These are phyloP conservation scores for Timema cristinae DNA, from an alignment of 2,888 invertebrate species.

Conservation along the genomic window DNA sequence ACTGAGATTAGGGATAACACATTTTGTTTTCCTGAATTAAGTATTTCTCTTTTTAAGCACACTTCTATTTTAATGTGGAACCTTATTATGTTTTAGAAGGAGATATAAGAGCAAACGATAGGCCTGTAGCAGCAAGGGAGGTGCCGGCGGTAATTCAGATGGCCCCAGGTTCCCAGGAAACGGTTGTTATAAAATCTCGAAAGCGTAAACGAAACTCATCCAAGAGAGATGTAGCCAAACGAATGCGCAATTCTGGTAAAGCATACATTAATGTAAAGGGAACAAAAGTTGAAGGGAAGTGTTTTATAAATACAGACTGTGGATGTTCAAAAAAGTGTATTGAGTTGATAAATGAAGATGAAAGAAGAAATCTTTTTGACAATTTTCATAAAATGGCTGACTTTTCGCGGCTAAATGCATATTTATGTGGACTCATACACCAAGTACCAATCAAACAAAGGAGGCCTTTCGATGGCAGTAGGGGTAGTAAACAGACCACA, in stretches of 20 bases:
- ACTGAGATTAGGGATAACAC: too few species aligned
- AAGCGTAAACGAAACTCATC: background rate
- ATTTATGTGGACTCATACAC: constrained; percentile 1
- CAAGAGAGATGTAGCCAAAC: background rate
- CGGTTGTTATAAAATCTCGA: too few species aligned
- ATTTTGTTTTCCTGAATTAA: too few species aligned
- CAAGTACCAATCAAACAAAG: background rate
- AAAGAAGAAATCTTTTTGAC: background rate
- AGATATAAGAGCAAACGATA: too few species aligned
- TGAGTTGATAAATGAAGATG: background rate
- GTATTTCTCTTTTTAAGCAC: too few species aligned
- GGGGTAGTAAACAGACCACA: background rate
- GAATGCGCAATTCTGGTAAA: background rate
- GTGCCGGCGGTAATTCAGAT: too few species aligned
- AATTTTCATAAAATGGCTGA: background rate
- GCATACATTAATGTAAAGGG: background rate
- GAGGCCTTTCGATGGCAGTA: background rate
- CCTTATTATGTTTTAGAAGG: too few species aligned
- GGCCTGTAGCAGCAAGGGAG: too few species aligned
- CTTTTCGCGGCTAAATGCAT: background rate
- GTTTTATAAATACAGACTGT: background rate
- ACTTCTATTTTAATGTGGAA: too few species aligned
- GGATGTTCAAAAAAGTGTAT: background rate
- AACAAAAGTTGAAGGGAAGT: background rate
- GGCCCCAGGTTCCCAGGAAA: too few species aligned